Evolutionary conservation across 2,797 vertebrate species (phyloP), one percentile per base, ranked within the genome.

Genomic region (Gambusia yucatana): DNA sequence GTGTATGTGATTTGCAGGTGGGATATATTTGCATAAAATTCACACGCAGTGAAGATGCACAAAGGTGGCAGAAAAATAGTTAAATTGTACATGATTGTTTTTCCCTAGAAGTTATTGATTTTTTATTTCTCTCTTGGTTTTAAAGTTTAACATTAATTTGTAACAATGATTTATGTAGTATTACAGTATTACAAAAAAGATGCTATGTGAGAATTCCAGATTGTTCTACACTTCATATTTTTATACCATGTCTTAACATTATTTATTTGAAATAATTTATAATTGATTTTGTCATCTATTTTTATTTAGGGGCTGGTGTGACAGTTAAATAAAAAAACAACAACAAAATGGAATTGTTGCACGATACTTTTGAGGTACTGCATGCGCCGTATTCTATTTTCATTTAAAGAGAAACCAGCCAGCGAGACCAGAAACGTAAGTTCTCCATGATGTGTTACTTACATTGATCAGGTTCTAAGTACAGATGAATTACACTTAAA

Each of bases 11-110:
- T 80, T 61, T 72, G 69, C 65, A 79, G 80, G 75, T 85, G 72
- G 28, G 83, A 79, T 81, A 73, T 30, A 84, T 86, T 72, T 85
- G 82, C 82, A 86, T 87, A 82, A 87, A 78, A 80, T 61, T 75
- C 59, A 71, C 72, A 65, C 28, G 43, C 55, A 77, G 36, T 69
- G 25, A 43, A 67, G 47, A 85, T 44, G 61, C 44, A 50, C 57
- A 0, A 43, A 65, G 55, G 6, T 14, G 65, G 44, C 41, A 50
- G 71, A 10, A 83, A 86, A 86, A 16, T 52, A 28, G 7, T 6
- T 30, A 57, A 73, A 52, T 43, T 14, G 20, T 25, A 25, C 7
- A 71, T 52, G 14, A 28, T 17, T 33, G 30, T 63, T 11, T 50
- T 50, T 48, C 6, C 20, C 2, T 7, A 28, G 13, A 6, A 25